Evolutionary conservation across 2,888 invertebrate genomes (phyloP), one percentile per base, ranked within the genome.

Genomic region (Dromius quadrimaculatus): DNA sequence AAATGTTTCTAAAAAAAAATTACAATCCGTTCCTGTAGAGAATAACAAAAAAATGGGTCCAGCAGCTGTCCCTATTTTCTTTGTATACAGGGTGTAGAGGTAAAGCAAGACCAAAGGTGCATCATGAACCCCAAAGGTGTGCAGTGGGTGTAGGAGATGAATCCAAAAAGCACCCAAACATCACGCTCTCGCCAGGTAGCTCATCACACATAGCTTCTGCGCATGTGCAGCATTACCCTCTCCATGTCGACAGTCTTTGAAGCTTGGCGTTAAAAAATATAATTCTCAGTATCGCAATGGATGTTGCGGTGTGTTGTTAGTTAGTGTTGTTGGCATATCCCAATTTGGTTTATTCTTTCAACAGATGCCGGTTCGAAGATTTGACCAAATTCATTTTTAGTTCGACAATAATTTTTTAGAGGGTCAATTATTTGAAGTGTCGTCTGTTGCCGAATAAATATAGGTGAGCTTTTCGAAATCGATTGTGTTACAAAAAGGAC

Each of bases 271-370:
- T 32, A 32, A 5, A 32, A 32, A 32, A 32, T 8, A 32, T 6
- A 5, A 5, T 32, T 32, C 9, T 59, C 45, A 68, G 68, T 68
- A 68, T 68, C 68, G 68, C 57, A 68, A 68, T 68, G 68, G 59
- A 23, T 43, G 19, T 59, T 59, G 68, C 34, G 59, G 68, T 59
- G 45, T 41, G n/a, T 19, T 68, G 45, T 45, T 43, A 59, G 50
- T 4, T 41, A 8, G 50, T 5, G 15, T 13, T 23, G 50, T 54
- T 54, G 50, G 50, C 23, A 28, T 54, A 54, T 13, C 2, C 15
- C 15, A 5, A 28, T 41, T 54, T 54, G 50, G 50, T 54, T 62
- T 62, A 43, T 62, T 28, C 36, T 34, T 50, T 36, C 65, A 34
- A 65, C 47, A 36, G 34, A 65, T 66, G 50, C 36, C 36, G 50